Conservation (phyloP, 2,888 invertebrate genomes). For the Liposcelis brunnea region DNA sequence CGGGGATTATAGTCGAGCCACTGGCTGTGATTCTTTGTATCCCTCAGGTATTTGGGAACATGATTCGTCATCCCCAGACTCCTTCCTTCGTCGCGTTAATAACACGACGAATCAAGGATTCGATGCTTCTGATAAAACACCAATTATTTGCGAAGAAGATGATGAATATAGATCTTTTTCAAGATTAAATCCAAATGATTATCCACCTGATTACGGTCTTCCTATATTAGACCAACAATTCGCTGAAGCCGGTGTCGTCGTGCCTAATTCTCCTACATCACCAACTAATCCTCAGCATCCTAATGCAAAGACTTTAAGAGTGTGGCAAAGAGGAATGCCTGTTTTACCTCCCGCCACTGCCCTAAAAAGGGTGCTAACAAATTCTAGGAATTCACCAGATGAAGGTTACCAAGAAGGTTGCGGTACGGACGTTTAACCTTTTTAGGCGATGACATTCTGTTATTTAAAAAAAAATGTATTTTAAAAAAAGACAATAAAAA, state of each 20-base stretch:
- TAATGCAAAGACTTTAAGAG: slow-evolving; percentile 62
- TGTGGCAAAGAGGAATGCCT: slow-evolving; percentile 76
- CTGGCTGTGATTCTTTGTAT: slow-evolving; percentile 56
- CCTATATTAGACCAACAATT: slow-evolving; percentile 34
- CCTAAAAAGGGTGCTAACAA: slow-evolving; percentile 64
- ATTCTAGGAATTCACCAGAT: slow-evolving; percentile 71
- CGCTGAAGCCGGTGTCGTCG: slow-evolving; percentile 24
- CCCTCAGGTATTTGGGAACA: slow-evolving; percentile 67
- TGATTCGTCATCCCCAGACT: slow-evolving; percentile 26
- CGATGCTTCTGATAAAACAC: slow-evolving; percentile 53
- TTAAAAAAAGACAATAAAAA: too few species aligned
- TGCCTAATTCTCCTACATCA: slow-evolving; percentile 22
- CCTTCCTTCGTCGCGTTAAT: slow-evolving; percentile 34
- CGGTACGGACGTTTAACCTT: slow-evolving; percentile 68
- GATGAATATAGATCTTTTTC: slow-evolving; percentile 46
- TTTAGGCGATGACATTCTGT: background rate
- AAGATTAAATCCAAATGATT: slow-evolving; percentile 36
- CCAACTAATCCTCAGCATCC: slow-evolving; percentile 32
- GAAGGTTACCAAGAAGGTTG: slow-evolving; percentile 87
- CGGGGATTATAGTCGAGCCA: slow-evolving; percentile 55
- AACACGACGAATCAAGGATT: slow-evolving; percentile 38
- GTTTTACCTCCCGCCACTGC: slow-evolving; percentile 73
- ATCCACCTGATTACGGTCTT: slow-evolving; percentile 63
- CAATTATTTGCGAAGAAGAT: slow-evolving; percentile 45
- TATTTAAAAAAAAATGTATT: too few species aligned